phyloP scores from a whole-genome alignment of 1,140 invertebrate species.

The Sipha flava region DNA sequence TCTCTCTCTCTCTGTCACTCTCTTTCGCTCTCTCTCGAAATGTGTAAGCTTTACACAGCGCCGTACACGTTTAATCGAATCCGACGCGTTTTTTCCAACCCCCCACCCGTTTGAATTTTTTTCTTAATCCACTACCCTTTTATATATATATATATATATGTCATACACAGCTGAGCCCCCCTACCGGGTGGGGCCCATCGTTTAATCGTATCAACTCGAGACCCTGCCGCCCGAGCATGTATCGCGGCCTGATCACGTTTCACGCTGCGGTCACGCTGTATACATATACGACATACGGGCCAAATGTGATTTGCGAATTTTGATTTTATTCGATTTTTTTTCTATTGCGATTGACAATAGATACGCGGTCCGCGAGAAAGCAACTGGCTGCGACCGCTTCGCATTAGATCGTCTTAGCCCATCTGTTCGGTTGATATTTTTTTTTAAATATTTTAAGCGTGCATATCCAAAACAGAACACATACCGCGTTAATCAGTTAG shows the following conservation, averaged over 20 bases:
- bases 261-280: background rate
- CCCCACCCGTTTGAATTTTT: background rate
- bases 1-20: no score
- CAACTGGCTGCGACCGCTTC: background rate
- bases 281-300: background rate
- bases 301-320: background rate
- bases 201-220: conserved; percentile 17
- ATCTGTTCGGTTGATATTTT: background rate
- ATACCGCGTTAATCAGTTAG: no score
- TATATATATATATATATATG: background rate
- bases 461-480: no score
- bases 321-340: background rate
- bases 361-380: background rate
- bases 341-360: background rate
- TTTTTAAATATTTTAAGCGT: no score
- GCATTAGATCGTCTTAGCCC: background rate
- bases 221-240: background rate
- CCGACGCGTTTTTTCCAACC: background rate
- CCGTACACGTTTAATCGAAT: background rate
- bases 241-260: background rate
- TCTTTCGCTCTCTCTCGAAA: no score
- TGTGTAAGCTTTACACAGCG: background rate
- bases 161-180: background rate
- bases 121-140: background rate
- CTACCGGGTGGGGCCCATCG: background rate